Evolutionary conservation across 2,113 vertebrate species (phyloP), one percentile per base, ranked within the genome.

Genomic region (Callipepla californica): DNA sequence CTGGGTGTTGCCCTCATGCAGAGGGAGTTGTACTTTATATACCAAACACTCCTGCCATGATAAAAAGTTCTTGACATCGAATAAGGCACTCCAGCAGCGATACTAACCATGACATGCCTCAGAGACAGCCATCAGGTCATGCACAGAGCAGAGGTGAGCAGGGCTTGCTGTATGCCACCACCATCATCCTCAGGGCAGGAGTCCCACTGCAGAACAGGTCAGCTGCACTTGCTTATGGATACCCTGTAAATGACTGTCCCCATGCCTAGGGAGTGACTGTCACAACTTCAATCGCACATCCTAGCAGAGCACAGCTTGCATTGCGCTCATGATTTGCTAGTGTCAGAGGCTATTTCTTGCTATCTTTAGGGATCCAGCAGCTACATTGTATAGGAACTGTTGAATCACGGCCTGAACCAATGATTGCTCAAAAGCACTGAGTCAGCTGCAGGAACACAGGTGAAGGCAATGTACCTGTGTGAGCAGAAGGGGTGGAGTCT

Each of bases 71-170:
- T 77, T 16, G 47, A 55, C 25, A 34, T 42, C 0, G 2, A 45
- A 25, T 9, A 30, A 79, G 59, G 40, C n/a, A 7, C 19, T 51
- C 23, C 3, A 20, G 13, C 2, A 0, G 6, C 23, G 77, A 38
- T 22, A 74, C 34, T 47, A 80, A 48, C 34, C 45, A 66, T 0
- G 0, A 45, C 0, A 1, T 17, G 30, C 13, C 69, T 22, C 40
- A 14, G 68, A 42, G 61, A 50, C 55, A 61, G 51, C 9, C n/a
- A 48, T 58, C 0, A 2, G 45, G 45, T 0, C 1, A 23, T 1
- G 4, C 5, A 19, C 1, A 1, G 18, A 34, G n/a, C 36, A 4
- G 11, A 11, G 32, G 4, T 7, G 8, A 68, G 30, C 13, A 11
- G 16, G n/a, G 44, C 30, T 32, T 6, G 11, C 30, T n/a, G 32